A percentile compares a stretch with the other conserved stretches of the same genome.
phyloP scores from a whole-genome alignment of 2,113 vertebrate genomes.

The Bubo bubo region DNA sequence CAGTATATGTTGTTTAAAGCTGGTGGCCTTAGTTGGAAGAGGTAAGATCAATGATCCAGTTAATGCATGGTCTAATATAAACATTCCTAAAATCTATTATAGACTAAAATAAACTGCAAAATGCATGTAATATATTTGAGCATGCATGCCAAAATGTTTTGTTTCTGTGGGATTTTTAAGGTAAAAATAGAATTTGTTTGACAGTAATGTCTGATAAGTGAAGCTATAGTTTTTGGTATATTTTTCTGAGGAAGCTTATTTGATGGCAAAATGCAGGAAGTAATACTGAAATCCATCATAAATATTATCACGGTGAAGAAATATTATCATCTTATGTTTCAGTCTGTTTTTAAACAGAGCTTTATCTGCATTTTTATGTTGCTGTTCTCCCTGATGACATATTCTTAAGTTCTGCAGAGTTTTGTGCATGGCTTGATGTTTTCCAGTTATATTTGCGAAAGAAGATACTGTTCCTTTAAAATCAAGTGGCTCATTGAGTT shows the following conservation, averaged over 20 bases:
- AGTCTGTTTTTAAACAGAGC: background rate
- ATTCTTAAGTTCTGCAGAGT: background rate
- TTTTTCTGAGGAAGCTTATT: background rate
- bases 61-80: background rate
- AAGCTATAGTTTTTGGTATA: background rate
- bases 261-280: background rate
- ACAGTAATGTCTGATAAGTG: background rate
- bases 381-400: background rate
- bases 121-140: background rate
- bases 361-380: background rate
- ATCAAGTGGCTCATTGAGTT: slow-evolving; percentile 34
- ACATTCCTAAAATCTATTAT: background rate
- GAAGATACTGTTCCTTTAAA: slow-evolving; percentile 71
- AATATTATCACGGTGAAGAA: background rate
- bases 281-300: background rate
- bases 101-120: background rate
- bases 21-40: background rate
- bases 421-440: background rate
- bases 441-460: background rate
- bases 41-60: background rate
- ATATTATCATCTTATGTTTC: fast-evolving
- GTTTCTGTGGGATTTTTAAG: background rate
- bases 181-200: background rate
- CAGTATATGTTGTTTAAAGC: background rate
- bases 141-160: background rate